Conservation (phyloP, 64 coral and sea anemone species). For the Trachythela sp. region DNA sequence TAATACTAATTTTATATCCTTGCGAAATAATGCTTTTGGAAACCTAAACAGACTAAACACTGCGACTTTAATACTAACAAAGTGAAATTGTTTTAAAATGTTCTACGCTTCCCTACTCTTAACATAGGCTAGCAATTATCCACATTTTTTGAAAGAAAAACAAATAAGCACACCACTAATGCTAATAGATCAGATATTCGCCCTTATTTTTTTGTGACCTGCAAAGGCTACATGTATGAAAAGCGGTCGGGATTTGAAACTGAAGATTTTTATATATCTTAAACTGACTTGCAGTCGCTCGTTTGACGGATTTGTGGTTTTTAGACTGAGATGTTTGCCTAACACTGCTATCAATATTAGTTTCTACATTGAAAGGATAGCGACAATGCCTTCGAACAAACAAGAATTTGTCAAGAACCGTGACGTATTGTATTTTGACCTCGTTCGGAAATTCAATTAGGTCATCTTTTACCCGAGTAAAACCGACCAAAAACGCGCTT, state of each 20-base stretch:
- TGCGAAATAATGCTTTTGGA: not conserved
- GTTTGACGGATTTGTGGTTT: not conserved
- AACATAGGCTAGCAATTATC: not conserved
- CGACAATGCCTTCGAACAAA: not conserved
- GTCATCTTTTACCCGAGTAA: not conserved
- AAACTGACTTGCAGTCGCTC: not conserved
- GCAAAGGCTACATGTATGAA: not conserved
- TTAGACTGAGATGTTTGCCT: not conserved
- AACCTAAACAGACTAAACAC: no score
- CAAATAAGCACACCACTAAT: not conserved
- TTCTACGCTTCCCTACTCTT: not conserved
- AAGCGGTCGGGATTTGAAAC: not conserved
- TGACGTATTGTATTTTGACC: constrained; percentile 25
- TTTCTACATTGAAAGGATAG: not conserved
- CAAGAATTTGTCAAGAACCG: constrained; percentile 18
- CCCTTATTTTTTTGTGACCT: not conserved
- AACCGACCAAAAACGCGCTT: not conserved
- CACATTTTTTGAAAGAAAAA: not conserved
- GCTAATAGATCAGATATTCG: not conserved
- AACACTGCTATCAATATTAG: not conserved
- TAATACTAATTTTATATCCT: not conserved
- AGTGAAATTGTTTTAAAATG: not conserved
- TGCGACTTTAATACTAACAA: no score
- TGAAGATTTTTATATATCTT: not conserved
- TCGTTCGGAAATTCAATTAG: constrained; percentile 9